These are phyloP conservation scores for Dinothrombium tinctorium DNA, from an alignment of 1,140 invertebrate genomes.

Conservation along the genomic window DNA sequence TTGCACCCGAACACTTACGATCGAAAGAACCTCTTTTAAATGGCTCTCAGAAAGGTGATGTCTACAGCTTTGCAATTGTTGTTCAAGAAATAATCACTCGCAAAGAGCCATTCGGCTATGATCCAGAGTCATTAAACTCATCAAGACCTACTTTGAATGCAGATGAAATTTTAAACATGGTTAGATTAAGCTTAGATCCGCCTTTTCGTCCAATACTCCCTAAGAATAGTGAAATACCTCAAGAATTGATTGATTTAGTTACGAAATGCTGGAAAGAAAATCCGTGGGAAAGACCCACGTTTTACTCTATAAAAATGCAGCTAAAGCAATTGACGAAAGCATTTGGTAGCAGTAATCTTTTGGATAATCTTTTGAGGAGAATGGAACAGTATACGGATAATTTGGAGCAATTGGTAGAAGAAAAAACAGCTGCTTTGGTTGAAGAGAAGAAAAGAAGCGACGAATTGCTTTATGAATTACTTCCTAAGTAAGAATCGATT, in stretches of 20 bases:
- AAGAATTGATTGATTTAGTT: slow-evolving; percentile 15
- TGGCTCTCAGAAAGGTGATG: slow-evolving; percentile 50
- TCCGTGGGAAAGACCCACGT: slow-evolving; percentile 49
- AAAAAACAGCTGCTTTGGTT: slow-evolving; percentile 78
- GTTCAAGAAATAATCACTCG: slow-evolving; percentile 59
- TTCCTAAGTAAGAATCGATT: too few relatives aligned
- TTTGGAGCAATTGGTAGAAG: slow-evolving; percentile 76
- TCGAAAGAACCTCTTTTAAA: slow-evolving; percentile 22
- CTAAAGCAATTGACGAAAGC: slow-evolving; percentile 10
- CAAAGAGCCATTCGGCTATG: slow-evolving; percentile 61
- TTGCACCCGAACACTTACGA: slow-evolving; percentile 57
- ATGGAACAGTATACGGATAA: slow-evolving; percentile 98
- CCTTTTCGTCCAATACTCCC: slow-evolving; percentile 46
- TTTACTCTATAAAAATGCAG: slow-evolving; percentile 39
- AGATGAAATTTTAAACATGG: slow-evolving; percentile 34
- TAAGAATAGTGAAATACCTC: slow-evolving; percentile 24
- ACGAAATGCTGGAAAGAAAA: slow-evolving; percentile 50
- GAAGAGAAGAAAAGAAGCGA: slow-evolving; percentile 94
- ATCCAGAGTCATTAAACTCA: too few relatives aligned
- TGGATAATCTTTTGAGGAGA: slow-evolving; percentile 78
- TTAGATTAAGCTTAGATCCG: slow-evolving; percentile 23
- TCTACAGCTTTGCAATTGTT: slow-evolving; percentile 67
- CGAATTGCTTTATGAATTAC: slow-evolving; percentile 72
- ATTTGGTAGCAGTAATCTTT: slow-evolving; percentile 36
- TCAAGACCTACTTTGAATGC: slow-evolving; percentile 35